Percentiles rank a stretch among this genome's conserved stretches.
Conservation (phyloP, 37 sponge, comb jelly and placozoan genomes). For the Cladorhizidae sp. region DNA sequence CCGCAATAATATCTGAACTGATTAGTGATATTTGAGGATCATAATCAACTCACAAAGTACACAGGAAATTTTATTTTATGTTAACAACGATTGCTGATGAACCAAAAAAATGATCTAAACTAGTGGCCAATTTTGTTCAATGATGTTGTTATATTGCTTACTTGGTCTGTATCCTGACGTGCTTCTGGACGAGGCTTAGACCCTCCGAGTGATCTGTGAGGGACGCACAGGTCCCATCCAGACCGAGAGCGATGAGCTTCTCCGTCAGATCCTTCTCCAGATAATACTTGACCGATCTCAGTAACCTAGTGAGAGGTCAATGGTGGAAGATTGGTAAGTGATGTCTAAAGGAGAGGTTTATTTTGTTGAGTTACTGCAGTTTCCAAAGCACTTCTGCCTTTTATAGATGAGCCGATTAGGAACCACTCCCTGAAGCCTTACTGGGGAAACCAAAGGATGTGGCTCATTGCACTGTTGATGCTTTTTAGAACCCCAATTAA, state of each 20-base stretch:
- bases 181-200: constrained; percentile 33
- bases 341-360: not conserved
- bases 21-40: no score
- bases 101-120: no score
- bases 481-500: not conserved
- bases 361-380: not conserved
- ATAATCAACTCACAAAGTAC: no score
- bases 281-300: constrained; percentile 83
- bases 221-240: constrained; percentile 74
- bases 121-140: no score
- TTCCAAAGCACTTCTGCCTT: no score
- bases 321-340: not conserved
- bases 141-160: no score
- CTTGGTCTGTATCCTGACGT: constrained; percentile 60
- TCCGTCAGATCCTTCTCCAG: constrained; percentile 95
- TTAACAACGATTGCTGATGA: no score
- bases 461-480: constrained; percentile 31
- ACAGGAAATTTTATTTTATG: no score
- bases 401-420: constrained; percentile 2
- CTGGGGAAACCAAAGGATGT: constrained; percentile 14
- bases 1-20: no score
- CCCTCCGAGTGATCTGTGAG: constrained; percentile 58
- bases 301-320: constrained; percentile 44
- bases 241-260: constrained; percentile 71
- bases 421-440: not conserved